Evolutionary conservation across 2,113 vertebrate species (phyloP).

Genomic region (Trichechus manatus): DNA sequence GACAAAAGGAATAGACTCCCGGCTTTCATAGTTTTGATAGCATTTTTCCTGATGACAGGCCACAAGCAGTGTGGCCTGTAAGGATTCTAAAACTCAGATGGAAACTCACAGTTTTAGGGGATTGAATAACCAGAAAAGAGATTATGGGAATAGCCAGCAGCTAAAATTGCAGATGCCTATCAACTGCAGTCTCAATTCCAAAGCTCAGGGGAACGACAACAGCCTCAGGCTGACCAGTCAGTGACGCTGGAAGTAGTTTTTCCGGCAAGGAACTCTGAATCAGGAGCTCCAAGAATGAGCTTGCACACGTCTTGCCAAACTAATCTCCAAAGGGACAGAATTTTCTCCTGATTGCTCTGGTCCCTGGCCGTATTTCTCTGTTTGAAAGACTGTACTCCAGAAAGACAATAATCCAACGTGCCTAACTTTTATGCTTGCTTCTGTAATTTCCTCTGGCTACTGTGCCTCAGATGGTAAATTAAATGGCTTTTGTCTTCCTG

Average conservation of each 20-base stretch:
- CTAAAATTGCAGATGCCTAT: neutral
- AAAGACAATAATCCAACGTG: constrained; percentile 10
- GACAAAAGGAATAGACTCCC: neutral
- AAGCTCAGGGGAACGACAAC: neutral
- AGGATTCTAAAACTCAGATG: neutral
- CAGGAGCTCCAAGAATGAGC: neutral
- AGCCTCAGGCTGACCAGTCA: neutral
- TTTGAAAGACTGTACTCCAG: neutral
- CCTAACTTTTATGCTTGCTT: neutral
- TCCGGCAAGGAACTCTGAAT: neutral
- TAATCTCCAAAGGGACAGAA: neutral
- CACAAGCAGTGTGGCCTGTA: neutral
- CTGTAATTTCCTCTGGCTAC: neutral
- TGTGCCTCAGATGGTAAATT: neutral
- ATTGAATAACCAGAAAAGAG: neutral
- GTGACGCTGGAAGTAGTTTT: neutral
- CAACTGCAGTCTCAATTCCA: neutral
- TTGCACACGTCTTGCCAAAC: neutral
- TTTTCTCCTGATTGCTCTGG: neutral
- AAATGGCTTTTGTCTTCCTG: neutral
- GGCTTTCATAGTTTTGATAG: neutral
- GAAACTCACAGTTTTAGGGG: neutral
- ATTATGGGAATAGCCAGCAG: neutral
- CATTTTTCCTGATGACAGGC: neutral
- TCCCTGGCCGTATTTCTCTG: neutral